Percentiles rank a stretch among this genome's conserved stretches.
phyloP scores from a whole-genome alignment of 35 echinoderm and acorn worm species.

The Acanthaster planci region DNA sequence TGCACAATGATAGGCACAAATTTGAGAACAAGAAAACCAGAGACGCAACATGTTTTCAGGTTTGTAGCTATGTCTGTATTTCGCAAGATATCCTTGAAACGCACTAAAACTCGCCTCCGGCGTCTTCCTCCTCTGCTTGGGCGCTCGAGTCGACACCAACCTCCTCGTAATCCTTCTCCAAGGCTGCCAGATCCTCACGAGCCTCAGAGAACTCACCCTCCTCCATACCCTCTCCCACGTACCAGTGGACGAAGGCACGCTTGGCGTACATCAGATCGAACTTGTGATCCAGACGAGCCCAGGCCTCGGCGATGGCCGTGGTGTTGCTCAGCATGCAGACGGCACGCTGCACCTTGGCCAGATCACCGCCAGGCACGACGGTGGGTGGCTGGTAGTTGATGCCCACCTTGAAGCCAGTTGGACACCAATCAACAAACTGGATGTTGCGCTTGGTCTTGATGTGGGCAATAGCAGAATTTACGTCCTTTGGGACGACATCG shows the following conservation, averaged over 20 bases:
- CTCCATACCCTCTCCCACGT: conserved; percentile 88
- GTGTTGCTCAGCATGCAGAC: conserved; percentile 88
- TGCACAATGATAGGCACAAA: too few relatives aligned
- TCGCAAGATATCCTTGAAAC: too few relatives aligned
- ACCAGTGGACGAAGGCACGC: conserved; percentile 91
- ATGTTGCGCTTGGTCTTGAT: too few relatives aligned
- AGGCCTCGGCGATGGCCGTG: conserved; percentile 90
- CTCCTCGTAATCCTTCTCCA: conserved; percentile 81
- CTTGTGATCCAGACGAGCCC: conserved; percentile 86
- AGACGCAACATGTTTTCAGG: too few relatives aligned
- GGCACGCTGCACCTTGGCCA: conserved; percentile 83
- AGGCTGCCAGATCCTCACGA: conserved; percentile 71
- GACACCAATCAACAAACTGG: too few relatives aligned
- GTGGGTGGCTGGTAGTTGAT: too few relatives aligned
- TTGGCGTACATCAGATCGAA: conserved; percentile 94
- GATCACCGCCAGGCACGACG: too few relatives aligned
- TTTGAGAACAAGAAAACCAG: too few relatives aligned
- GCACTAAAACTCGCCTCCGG: neutral
- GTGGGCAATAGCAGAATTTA: neutral
- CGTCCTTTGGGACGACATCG: conserved; percentile 53
- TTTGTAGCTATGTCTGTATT: too few relatives aligned
- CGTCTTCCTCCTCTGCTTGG: neutral
- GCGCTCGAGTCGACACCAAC: too few relatives aligned
- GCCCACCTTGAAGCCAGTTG: too few relatives aligned
- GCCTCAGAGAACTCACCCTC: conserved; percentile 87